Conservation (phyloP, 2,888 invertebrate genomes). For the Branchinecta sandiegonensis region DNA sequence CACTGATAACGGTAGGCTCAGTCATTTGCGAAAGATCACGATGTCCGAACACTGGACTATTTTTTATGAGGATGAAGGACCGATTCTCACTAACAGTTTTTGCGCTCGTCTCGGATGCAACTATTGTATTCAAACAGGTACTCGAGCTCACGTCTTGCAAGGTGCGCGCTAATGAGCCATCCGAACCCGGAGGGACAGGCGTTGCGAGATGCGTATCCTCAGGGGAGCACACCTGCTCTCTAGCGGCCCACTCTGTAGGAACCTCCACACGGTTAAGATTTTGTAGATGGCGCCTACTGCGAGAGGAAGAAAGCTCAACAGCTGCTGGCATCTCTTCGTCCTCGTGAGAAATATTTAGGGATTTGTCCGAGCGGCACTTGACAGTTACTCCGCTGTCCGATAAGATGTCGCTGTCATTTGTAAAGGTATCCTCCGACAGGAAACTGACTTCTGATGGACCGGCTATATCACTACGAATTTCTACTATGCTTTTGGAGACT, state of each 20-base stretch:
- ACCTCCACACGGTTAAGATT: neutral
- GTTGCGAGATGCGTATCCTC: neutral
- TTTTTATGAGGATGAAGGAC: neutral
- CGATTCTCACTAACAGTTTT: neutral
- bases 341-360: neutral
- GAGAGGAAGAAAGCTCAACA: neutral
- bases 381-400: constrained; percentile 1
- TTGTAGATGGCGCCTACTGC: neutral
- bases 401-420: neutral
- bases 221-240: neutral
- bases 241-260: neutral
- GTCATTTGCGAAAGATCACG: neutral
- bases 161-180: neutral
- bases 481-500: neutral
- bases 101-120: neutral
- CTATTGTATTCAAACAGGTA: neutral
- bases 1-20: neutral
- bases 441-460: neutral
- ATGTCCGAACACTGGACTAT: neutral
- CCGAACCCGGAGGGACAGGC: constrained; percentile 8
- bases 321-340: neutral
- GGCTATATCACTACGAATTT: neutral
- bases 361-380: constrained; percentile 1
- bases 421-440: neutral
- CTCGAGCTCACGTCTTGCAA: neutral